Base-by-base conservation (phyloP, 2,113 vertebrate genomes). In the Cyprinodon tularosa region DNA sequence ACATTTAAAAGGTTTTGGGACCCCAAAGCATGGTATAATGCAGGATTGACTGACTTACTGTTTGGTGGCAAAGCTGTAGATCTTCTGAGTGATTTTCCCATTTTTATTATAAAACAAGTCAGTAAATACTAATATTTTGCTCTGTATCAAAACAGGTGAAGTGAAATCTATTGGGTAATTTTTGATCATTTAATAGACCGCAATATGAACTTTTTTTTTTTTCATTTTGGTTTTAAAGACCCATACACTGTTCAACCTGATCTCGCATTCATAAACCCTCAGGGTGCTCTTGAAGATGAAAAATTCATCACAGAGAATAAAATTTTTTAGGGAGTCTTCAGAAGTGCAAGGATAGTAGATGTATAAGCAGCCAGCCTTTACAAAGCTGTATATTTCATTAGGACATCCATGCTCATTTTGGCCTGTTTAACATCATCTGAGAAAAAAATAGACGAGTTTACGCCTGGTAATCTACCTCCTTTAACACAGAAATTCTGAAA, bases 211-310 rank as follows among this genome's bases (percentile, higher is more conserved):
- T 29, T 44, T 53, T 3, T n/a, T 60, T 78, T 57, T 61, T 61
- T 13, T 37, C 38, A n/a, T 78, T 36, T n/a, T n/a, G 13, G 71
- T 38, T 67, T 59, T 42, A 72, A 78, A 68, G 38, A 22, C n/a
- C 22, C 22, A 72, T 62, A 6, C n/a, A 14, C 38, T 45, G 17
- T 36, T 62, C 11, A 47, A 62, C 8, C 72, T 68, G 64, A 45
- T 68, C n/a, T 79, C 50, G 69, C 72, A 67, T 67, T 61, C 45
- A 68, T 38, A 42, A 73, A 68, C 22, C 65, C 47, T 73, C 53
- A 9, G 57, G 59, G 77, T 72, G n/a, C 57, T 50, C n/a, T 50
- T 78, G 44, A 72, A 72, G 77, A 79, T 73, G 66, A 73, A 79
- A 78, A 78, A 60, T 20, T 78, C 64, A 72, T 47, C 57, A 72